Conservation (phyloP, 2,113 vertebrate genomes). For the Nanorana parkeri region DNA sequence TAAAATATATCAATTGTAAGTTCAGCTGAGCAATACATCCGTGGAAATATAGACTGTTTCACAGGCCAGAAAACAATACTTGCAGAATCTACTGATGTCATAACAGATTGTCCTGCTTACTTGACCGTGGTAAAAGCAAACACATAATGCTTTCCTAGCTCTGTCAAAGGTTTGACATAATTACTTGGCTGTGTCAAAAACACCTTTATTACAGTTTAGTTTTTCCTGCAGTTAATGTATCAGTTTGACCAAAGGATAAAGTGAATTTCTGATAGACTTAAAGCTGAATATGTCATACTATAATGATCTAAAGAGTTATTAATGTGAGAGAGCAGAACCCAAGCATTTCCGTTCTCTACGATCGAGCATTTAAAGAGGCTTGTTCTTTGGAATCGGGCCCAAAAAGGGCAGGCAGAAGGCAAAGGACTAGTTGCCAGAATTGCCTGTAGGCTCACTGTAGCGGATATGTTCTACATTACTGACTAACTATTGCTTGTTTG, state of each 20-base stretch:
- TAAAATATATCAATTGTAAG: slow-evolving; percentile 12
- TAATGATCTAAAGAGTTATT: neutral
- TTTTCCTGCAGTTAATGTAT: neutral
- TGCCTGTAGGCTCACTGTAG: no score
- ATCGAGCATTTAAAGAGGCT: neutral
- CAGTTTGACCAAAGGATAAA: slow-evolving; percentile 2
- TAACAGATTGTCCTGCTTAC: slow-evolving; percentile 27
- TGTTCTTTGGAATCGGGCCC: no score
- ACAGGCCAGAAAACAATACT: slow-evolving; percentile 34
- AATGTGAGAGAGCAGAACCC: slow-evolving; percentile 7
- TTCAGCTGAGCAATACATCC: slow-evolving; percentile 17
- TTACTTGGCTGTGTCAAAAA: slow-evolving; percentile 36
- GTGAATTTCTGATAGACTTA: slow-evolving; percentile 3
- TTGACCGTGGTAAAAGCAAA: slow-evolving; percentile 49
- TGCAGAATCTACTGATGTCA: slow-evolving; percentile 41
- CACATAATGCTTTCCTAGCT: slow-evolving; percentile 44
- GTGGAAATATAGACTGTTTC: slow-evolving; percentile 38
- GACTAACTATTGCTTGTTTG: no score
- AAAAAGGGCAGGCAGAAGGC: no score
- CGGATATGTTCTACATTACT: no score
- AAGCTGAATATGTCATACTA: neutral
- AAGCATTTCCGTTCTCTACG: neutral
- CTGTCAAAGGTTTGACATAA: slow-evolving; percentile 30
- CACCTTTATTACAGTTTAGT: neutral
- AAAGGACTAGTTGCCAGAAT: no score